Base-by-base conservation (phyloP, 30 jellyfish, hydroid and myxozoan genomes). In the Sanderia malayensis region DNA sequence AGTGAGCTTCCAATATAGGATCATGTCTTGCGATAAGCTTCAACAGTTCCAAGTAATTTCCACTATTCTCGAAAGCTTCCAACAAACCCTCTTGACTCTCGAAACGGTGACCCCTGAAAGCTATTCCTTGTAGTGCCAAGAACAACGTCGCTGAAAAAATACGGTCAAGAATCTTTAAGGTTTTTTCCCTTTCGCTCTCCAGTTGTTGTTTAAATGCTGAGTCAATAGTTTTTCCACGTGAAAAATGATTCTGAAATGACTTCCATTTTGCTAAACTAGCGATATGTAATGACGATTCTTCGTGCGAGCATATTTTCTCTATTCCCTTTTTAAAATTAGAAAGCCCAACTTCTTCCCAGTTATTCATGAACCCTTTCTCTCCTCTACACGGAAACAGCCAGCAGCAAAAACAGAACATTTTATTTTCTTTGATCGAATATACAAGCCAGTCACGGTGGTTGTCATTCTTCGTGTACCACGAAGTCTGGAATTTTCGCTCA, bases 31-130 rank as follows among this genome's bases (percentile, higher is more conserved):
- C 86, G 44, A 73, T 65, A 61, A 73, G 68, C 79, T 73, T 61
- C 68, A 73, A 61, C 76, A 58, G 21, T 29, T 73, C 86, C 86
- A 73, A 65, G 78, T 73, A 53, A 32, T 73, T 73, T 19, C 86
- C 86, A 73, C 86, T 53, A 31, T 58, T 73, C 32, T 58, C 41
- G 68, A 73, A 73, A 15, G n/a, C 73, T 24, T 24, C 25, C 33
- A 58, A 67, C 86, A 58, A 33, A 26, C 47, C 67, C 68, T 31
- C 79, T 58, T 73, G 86, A 61, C 86, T 73, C 44, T 24, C 86
- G 44, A 46, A 58, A 28, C 86, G 79, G 24, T 73, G 86, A 73
- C 74, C 86, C 44, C 86, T 73, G 41, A 73, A 53, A 6, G 86
- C 19, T 6, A 75, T 75, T 31, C 29, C 87, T 75, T 75, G 71